phyloP scores from a whole-genome alignment of 2,797 vertebrate species.

The Oreortyx pictus region DNA sequence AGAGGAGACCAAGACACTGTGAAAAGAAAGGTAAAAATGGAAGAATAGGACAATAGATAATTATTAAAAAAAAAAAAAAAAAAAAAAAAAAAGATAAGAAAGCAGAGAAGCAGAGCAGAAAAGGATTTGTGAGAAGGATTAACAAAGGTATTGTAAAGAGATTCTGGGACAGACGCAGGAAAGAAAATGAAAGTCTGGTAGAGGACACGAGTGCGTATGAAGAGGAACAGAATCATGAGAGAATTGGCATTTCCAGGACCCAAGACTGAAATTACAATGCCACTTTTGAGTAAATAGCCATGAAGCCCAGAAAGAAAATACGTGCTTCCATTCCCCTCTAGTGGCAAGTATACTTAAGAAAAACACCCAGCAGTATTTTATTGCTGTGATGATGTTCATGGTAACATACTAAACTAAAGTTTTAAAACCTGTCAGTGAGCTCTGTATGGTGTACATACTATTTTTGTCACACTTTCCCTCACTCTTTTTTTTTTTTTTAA shows the following conservation, averaged over 20 bases:
- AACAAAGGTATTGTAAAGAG: neutral
- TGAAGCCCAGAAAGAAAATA: neutral
- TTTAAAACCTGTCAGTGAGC: neutral
- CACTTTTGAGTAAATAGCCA: neutral
- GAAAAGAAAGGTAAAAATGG: neutral
- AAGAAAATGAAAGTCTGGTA: neutral
- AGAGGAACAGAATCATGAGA: neutral
- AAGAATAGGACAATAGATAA: neutral
- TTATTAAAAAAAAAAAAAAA: neutral
- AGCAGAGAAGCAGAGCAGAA: neutral
- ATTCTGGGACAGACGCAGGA: neutral
- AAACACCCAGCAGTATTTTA: neutral
- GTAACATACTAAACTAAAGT: neutral
- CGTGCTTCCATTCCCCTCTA: slow-evolving; percentile 64
- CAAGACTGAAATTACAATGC: neutral
- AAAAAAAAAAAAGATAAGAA: neutral
- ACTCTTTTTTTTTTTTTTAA: neutral
- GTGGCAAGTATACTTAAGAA: slow-evolving; percentile 32
- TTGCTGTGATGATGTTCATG: neutral
- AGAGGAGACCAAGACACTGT: neutral
- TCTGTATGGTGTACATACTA: no score
- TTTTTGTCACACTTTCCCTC: neutral
- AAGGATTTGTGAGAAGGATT: neutral
- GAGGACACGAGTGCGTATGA: neutral
- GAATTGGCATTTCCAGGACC: neutral